Evolutionary conservation across 2,888 invertebrate genomes (phyloP).

Genomic region (Dicyrtomina minuta): DNA sequence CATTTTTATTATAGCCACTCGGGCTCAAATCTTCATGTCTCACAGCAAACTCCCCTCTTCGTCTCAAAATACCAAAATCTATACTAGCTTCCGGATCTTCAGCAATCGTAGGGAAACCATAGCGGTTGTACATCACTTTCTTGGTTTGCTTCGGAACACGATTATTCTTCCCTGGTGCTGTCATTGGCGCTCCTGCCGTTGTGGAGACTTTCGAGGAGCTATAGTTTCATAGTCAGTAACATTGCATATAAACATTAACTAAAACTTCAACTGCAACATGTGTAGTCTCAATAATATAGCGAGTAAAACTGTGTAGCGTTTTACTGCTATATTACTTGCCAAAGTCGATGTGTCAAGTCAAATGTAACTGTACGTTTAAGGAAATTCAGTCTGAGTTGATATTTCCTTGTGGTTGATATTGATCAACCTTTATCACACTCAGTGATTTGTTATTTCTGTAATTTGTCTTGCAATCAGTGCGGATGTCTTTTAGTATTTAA

Average conservation of each 20-base stretch:
- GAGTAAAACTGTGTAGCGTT: too few species aligned
- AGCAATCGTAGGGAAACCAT: conserved; percentile 33
- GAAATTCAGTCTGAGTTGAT: too few species aligned
- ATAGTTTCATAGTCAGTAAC: neutral
- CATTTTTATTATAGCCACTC: conserved; percentile 13
- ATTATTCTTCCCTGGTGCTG: neutral
- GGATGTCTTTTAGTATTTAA: too few species aligned
- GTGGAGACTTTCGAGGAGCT: conserved; percentile 10
- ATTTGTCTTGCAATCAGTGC: too few species aligned
- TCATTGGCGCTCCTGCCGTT: neutral
- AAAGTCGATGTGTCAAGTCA: too few species aligned
- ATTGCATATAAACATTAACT: too few species aligned
- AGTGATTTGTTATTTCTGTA: too few species aligned
- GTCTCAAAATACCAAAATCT: conserved; percentile 28
- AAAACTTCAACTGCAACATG: neutral
- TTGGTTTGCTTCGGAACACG: conserved; percentile 3
- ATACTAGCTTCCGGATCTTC: conserved; percentile 18
- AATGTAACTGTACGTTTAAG: too few species aligned
- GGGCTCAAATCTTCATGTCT: neutral
- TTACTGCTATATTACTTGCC: too few species aligned
- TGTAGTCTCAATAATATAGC: neutral
- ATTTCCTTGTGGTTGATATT: too few species aligned
- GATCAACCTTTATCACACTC: too few species aligned
- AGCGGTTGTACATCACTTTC: conserved; percentile 39
- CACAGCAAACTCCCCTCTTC: conserved; percentile 15